Base-by-base conservation (phyloP, 2,113 vertebrate genomes). In the Accipiter virgatus region DNA sequence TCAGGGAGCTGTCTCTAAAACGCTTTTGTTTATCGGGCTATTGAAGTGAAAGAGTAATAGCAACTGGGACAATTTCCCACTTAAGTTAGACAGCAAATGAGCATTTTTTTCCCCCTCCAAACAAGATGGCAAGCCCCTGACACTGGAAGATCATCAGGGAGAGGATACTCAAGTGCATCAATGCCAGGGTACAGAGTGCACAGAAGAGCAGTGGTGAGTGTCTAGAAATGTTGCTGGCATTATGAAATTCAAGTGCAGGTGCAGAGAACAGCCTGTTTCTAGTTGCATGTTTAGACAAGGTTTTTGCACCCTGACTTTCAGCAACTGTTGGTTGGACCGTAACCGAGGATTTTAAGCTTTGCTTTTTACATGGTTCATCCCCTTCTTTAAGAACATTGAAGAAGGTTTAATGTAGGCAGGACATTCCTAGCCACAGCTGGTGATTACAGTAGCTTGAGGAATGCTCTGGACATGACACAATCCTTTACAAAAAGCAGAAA, bases 1-100 rank as follows among this genome's bases (percentile, higher is more conserved):
- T 88, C 91, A 90, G 66, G 61, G 79, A 58, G 26, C 42, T 75
- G 16, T 63, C 55, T 83, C 55, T 88, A 36, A 84, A 92, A 52
- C 5, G 18, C 26, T 92, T 92, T 86, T 90, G 26, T 93, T 92
- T 90, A 78, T 34, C 8, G 6, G 17, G 19, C 32, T 66, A 55
- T 70, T 91, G 58, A 86, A 62, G 20, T 63, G 42, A 74, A 97
- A 95, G 38, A 81, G n/a, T 53, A 63, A 32, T 40, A 47, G 52
- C 34, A 68, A 87, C 27, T 34, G 13, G 61, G 52, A 85, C 3
- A 8, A 14, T 78, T 93, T 91, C 68, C 43, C 29, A 59, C 27
- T 66, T 42, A 32, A 61, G 6, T 20, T 55, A 32, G 63, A 11
- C 59, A 50, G 90, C 94, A 93, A 80, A 82, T 40, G 6, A 34